These are phyloP conservation scores for Alosa alosa DNA, from an alignment of 2,113 vertebrate genomes.

Conservation along the genomic window DNA sequence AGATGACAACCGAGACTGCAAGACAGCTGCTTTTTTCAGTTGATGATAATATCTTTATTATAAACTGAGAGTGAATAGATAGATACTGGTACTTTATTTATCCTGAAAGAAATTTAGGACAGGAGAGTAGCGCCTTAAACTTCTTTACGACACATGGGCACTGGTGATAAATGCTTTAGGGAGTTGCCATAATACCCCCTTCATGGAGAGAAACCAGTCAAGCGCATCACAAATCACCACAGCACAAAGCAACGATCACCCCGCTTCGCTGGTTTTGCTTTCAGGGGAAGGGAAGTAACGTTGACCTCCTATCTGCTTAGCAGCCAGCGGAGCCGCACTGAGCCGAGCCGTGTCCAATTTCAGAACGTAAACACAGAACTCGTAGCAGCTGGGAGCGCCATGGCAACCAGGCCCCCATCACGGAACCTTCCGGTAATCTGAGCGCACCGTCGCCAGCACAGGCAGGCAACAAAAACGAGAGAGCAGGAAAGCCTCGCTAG, in stretches of 20 bases:
- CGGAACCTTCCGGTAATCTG: slow-evolving; percentile 3
- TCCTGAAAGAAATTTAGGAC: too few relatives aligned
- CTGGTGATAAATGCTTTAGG: not conserved
- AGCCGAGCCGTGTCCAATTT: not conserved
- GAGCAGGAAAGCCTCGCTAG: not conserved
- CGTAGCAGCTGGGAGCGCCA: not conserved
- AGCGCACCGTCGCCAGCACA: not conserved
- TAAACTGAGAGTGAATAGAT: too few relatives aligned
- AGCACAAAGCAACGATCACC: not conserved
- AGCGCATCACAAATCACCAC: not conserved
- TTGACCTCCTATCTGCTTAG: not conserved
- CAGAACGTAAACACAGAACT: slow-evolving; percentile 4
- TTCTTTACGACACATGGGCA: not conserved
- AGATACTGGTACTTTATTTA: too few relatives aligned
- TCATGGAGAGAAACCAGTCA: not conserved
- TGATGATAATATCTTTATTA: too few relatives aligned
- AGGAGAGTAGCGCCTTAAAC: too few relatives aligned
- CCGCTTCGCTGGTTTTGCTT: not conserved
- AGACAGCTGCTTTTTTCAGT: not conserved
- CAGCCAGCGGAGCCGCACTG: not conserved
- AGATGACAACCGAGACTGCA: not conserved
- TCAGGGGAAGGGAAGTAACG: too few relatives aligned
- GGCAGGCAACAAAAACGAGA: not conserved
- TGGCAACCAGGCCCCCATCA: slow-evolving; percentile 13
- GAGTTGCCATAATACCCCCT: not conserved